Percentiles rank a stretch among this genome's conserved stretches.
phyloP scores from a whole-genome alignment of 1,140 invertebrate species.

The Metaphire vulgaris region DNA sequence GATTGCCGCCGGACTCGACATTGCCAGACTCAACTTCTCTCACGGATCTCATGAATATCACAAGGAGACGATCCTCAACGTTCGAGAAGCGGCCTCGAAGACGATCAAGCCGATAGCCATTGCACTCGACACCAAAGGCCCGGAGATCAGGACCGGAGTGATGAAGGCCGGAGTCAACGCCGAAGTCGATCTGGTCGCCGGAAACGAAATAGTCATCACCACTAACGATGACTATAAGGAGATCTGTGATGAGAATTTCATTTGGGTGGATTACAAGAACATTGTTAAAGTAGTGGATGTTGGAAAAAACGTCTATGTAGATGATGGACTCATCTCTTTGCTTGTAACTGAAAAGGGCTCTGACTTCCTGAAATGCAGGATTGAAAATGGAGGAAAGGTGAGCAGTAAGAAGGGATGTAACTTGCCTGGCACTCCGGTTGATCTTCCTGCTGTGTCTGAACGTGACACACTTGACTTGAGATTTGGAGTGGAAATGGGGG shows the following conservation, averaged over 20 bases:
- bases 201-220: slow-evolving; percentile 76
- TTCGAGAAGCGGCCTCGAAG: slow-evolving; percentile 72
- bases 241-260: slow-evolving; percentile 65
- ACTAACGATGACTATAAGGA: slow-evolving; percentile 61
- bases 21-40: slow-evolving; percentile 94
- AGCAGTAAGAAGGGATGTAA: slow-evolving; percentile 94
- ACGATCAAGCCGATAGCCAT: slow-evolving; percentile 81
- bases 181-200: no score
- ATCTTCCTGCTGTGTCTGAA: slow-evolving; percentile 94
- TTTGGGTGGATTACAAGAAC: slow-evolving; percentile 89
- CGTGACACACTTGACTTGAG: slow-evolving; percentile 90
- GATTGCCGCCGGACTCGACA: slow-evolving; percentile 97
- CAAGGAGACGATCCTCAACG: slow-evolving; percentile 77
- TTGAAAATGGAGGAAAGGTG: slow-evolving; percentile 51
- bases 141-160: slow-evolving; percentile 91
- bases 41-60: slow-evolving; percentile 96
- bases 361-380: slow-evolving; percentile 15
- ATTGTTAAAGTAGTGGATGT: slow-evolving; percentile 86
- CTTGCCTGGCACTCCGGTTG: slow-evolving; percentile 88
- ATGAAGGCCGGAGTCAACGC: slow-evolving; percentile 64
- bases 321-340: slow-evolving; percentile 95
- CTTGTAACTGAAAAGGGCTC: slow-evolving; percentile 58
- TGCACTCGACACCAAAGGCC: slow-evolving; percentile 94
- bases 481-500: slow-evolving; percentile 79
- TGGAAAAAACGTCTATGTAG: slow-evolving; percentile 76